A percentile compares a stretch with the other conserved stretches of the same genome.
Evolutionary conservation across 2,888 invertebrate genomes (phyloP).

Genomic region (Agrenia bidenticulata): DNA sequence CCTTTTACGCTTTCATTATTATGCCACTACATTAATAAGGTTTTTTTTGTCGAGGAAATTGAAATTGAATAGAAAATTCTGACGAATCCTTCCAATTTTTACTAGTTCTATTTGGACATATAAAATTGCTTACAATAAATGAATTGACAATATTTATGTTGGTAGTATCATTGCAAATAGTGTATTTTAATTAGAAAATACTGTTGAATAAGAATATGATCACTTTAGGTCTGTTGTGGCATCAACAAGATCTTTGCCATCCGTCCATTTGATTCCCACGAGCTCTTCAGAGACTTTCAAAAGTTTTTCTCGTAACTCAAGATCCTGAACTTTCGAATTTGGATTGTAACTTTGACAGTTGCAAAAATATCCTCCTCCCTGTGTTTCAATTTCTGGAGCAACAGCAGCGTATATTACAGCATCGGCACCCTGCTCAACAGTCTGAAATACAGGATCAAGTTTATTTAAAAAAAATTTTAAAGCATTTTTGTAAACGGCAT

Average conservation of each 20-base stretch:
- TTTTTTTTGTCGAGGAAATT: too few relatives aligned
- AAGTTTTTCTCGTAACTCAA: slow-evolving; percentile 38
- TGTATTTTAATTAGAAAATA: too few relatives aligned
- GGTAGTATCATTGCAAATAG: neutral
- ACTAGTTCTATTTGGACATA: too few relatives aligned
- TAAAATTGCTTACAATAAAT: neutral
- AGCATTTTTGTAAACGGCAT: too few relatives aligned
- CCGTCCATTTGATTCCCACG: slow-evolving; percentile 7
- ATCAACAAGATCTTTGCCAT: too few relatives aligned
- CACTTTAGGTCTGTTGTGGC: too few relatives aligned
- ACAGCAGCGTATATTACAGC: slow-evolving; percentile 76
- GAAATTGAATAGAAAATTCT: too few relatives aligned
- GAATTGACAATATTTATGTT: neutral
- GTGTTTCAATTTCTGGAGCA: slow-evolving; percentile 64
- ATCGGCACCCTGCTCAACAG: slow-evolving; percentile 75
- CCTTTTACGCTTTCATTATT: too few relatives aligned
- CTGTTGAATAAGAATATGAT: too few relatives aligned
- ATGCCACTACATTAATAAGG: too few relatives aligned
- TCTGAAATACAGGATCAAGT: slow-evolving; percentile 61
- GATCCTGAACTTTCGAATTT: slow-evolving; percentile 37
- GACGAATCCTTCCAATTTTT: too few relatives aligned
- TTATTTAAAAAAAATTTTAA: too few relatives aligned
- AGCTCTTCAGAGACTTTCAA: slow-evolving; percentile 34
- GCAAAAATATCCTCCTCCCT: slow-evolving; percentile 41
- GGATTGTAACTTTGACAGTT: slow-evolving; percentile 37